These are phyloP conservation scores for Nymphalis polychloros DNA, from an alignment of 2,888 invertebrate genomes.

Conservation along the genomic window DNA sequence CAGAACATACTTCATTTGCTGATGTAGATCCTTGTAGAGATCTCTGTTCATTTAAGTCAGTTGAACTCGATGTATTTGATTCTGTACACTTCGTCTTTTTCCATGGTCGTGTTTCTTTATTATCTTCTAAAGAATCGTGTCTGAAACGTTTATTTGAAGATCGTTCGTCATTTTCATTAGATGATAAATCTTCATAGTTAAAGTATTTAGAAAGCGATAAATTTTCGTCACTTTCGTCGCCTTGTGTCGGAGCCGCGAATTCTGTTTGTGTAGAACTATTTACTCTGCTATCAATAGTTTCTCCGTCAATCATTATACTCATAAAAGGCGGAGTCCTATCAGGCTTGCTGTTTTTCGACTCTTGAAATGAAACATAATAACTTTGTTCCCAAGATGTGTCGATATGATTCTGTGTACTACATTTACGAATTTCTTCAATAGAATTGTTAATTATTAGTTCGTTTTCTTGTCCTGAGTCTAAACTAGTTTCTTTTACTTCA, in stretches of 20 bases:
- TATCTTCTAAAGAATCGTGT: conserved; percentile 58
- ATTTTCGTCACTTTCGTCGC: conserved; percentile 55
- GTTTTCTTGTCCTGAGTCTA: conserved; percentile 44
- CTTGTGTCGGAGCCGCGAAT: conserved; percentile 47
- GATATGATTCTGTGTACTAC: conserved; percentile 49
- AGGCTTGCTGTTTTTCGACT: conserved; percentile 49
- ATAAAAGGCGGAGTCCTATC: conserved; percentile 62
- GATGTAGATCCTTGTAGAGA: conserved; percentile 46
- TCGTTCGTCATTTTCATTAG: conserved; percentile 53
- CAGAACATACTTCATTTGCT: conserved; percentile 56
- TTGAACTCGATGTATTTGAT: conserved; percentile 56
- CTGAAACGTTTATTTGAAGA: conserved; percentile 59
- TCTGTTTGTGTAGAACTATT: conserved; percentile 65
- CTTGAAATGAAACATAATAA: conserved; percentile 51
- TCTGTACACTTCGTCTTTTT: conserved; percentile 66
- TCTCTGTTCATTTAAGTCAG: conserved; percentile 55
- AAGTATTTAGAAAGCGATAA: conserved; percentile 63
- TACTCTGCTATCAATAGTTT: conserved; percentile 47
- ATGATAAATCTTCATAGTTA: conserved; percentile 51
- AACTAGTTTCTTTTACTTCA: conserved; percentile 44
- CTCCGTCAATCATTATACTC: conserved; percentile 59
- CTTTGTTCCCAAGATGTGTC: conserved; percentile 67
- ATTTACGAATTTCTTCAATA: conserved; percentile 67
- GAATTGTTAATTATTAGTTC: conserved; percentile 47
- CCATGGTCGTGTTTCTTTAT: conserved; percentile 52